Base-by-base conservation (phyloP, 2,113 vertebrate species). In the Solea solea region DNA sequence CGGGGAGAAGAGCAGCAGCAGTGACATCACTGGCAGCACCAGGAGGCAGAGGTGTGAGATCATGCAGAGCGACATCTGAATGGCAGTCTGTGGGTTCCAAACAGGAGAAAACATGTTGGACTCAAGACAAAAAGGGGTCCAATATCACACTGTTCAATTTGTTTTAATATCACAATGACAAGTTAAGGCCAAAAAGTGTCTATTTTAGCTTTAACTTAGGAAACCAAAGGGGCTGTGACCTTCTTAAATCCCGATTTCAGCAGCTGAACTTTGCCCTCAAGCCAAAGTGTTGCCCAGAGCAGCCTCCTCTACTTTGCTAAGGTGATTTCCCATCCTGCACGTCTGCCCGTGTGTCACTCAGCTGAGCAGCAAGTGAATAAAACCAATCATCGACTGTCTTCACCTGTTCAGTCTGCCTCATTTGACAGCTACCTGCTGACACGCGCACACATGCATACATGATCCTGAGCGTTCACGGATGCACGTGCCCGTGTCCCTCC, bases 1-100 rank as follows among this genome's bases (percentile, higher is more conserved):
- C 0, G 87, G 86, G 27, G 78, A 89, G 71, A 91, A 79, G 80
- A 93, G 41, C 63, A 93, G 70, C 79, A 93, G 64, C 69, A 93
- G 82, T 21, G 88, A 80, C 68, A 90, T 73, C 72, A 90, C 69
- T 9, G 87, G 91, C 51, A 93, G 49, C 39, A 83, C 56, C 72
- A 92, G 82, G 62, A 93, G 54, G 73, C 78, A 87, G 57, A 93
- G 64, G 45, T 87, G 83, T 60, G 91, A 65, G 61, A 81, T 60
- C 40, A 87, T 58, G 21, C 80, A 56, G 44, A 21, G 62, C n/a
- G 83, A 91, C 95, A 95, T 95, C 82, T 84, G 68, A 64, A 88
- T 21, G 77, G 56, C 14, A 50, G 65, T 71, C 90, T 90, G 83
- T 2, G 49, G 46, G 59, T 67, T 39, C 62, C 62, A 74, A 66